Conservation (phyloP, 2,113 vertebrate genomes). For the Varanus salvator region DNA sequence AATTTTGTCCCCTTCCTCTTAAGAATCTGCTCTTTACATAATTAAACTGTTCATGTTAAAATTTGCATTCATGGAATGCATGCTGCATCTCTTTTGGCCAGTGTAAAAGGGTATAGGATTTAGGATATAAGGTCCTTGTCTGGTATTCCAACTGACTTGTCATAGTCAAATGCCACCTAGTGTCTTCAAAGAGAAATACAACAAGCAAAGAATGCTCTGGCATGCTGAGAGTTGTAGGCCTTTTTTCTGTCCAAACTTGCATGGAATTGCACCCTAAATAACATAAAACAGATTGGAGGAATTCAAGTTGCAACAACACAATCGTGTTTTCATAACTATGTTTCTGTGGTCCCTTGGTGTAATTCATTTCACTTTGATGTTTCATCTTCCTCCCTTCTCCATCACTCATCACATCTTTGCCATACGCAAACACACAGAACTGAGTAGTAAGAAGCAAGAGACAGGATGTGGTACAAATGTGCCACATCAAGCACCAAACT, state of each 20-base stretch:
- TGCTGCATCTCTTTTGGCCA: not conserved
- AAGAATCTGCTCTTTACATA: not conserved
- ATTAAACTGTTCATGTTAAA: not conserved
- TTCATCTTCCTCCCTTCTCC: not conserved
- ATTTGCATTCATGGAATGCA: not conserved
- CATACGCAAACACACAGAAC: not conserved
- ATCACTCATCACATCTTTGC: not conserved
- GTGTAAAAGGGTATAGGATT: not conserved
- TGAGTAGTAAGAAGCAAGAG: not conserved
- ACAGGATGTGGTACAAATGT: not conserved
- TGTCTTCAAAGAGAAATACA: conserved; percentile 35
- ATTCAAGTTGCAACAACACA: not conserved
- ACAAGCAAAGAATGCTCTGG: not conserved
- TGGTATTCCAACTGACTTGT: not conserved
- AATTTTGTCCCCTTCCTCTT: not conserved
- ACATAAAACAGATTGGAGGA: not conserved
- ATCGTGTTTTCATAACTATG: not conserved
- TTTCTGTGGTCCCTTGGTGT: not conserved
- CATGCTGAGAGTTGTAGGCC: too few species aligned
- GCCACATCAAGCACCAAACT: not conserved
- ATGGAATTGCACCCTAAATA: not conserved
- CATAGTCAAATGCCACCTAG: conserved; percentile 54
- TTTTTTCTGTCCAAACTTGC: too few species aligned
- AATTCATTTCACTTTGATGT: not conserved
- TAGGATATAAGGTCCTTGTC: not conserved